These are phyloP conservation scores for Otis tarda DNA, from an alignment of 2,113 vertebrate species.

Conservation along the genomic window DNA sequence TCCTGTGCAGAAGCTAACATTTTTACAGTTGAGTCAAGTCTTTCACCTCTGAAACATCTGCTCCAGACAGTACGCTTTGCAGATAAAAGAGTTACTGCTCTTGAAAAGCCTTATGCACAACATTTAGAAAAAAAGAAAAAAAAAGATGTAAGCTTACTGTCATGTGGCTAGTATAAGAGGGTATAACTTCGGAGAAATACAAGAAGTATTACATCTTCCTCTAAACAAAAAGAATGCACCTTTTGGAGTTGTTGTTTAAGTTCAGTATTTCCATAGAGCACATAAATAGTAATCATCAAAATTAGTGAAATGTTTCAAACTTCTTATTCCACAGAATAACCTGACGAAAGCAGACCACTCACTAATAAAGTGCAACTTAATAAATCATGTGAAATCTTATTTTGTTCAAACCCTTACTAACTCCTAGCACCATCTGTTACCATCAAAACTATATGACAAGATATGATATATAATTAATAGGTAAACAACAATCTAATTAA, in stretches of 20 bases:
- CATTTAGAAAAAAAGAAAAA: neutral
- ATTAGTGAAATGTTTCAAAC: constrained; percentile 77
- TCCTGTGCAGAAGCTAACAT: neutral
- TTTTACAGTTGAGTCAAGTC: neutral
- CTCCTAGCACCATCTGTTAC: constrained; percentile 95
- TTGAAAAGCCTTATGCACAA: neutral
- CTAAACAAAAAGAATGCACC: constrained; percentile 3
- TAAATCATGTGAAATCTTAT: constrained; percentile 92
- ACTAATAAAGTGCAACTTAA: constrained; percentile 95
- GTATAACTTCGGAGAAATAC: neutral
- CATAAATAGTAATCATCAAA: constrained; percentile 74
- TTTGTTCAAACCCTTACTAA: constrained; percentile 89
- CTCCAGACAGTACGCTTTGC: neutral
- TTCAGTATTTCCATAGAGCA: constrained; percentile 38
- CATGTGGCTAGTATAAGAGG: neutral
- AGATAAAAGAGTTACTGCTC: neutral
- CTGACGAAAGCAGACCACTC: constrained; percentile 83
- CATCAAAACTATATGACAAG: constrained; percentile 98
- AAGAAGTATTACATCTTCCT: constrained; percentile 21
- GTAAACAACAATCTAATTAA: constrained; percentile 99
- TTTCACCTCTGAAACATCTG: neutral
- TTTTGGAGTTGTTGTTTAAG: neutral
- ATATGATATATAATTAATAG: constrained; percentile 99
- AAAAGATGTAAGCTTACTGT: neutral
- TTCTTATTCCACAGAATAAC: constrained; percentile 79